phyloP scores from a whole-genome alignment of 1,140 invertebrate genomes.

The Lordiphosa collinella region DNA sequence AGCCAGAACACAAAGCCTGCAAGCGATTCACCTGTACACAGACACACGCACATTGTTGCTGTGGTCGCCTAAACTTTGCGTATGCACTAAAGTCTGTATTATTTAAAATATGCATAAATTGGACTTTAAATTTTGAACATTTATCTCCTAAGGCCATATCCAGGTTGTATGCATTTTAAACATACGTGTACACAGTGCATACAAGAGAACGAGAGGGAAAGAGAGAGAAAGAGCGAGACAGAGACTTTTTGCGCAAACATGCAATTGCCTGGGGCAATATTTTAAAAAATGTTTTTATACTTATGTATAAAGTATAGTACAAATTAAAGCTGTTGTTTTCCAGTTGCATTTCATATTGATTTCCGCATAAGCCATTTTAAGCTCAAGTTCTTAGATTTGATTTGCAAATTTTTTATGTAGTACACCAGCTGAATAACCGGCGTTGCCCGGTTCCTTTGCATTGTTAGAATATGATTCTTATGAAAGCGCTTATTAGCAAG shows the following conservation, averaged over 20 bases:
- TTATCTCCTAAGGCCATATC: slow-evolving; percentile 16
- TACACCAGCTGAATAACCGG: too few relatives aligned
- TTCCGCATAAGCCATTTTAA: too few relatives aligned
- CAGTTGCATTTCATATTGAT: too few relatives aligned
- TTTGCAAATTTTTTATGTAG: too few relatives aligned
- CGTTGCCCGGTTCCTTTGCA: too few relatives aligned
- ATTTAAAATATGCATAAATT: slow-evolving; percentile 71
- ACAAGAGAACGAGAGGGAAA: neutral
- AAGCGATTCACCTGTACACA: slow-evolving; percentile 32
- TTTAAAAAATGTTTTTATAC: neutral
- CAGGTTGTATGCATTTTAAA: slow-evolving; percentile 21
- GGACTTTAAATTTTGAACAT: slow-evolving; percentile 45
- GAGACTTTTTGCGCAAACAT: slow-evolving; percentile 17
- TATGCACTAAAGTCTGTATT: slow-evolving; percentile 47
- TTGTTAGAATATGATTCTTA: too few relatives aligned
- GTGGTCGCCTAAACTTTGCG: slow-evolving; percentile 43
- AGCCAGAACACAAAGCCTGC: slow-evolving; percentile 39
- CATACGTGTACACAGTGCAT: slow-evolving; percentile 6
- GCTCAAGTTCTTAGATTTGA: too few relatives aligned
- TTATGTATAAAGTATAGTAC: too few relatives aligned
- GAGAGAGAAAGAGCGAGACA: neutral
- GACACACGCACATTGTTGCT: slow-evolving; percentile 7
- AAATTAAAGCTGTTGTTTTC: too few relatives aligned
- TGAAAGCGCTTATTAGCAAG: too few relatives aligned
- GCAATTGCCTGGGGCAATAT: neutral